These are phyloP conservation scores for Eupeodes corollae DNA, from an alignment of 1,140 invertebrate genomes.

Conservation along the genomic window DNA sequence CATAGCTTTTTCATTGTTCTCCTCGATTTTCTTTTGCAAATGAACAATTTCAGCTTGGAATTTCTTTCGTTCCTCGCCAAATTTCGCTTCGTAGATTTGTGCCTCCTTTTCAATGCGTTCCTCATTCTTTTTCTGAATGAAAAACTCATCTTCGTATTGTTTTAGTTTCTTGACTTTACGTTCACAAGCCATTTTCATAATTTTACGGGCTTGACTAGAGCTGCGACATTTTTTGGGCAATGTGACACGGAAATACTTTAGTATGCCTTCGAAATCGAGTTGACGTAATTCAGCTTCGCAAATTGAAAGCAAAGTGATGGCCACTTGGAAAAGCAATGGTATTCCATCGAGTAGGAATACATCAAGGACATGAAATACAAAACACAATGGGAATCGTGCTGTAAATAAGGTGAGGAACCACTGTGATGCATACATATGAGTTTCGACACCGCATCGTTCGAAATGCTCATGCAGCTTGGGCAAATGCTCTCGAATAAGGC, in stretches of 20 bases:
- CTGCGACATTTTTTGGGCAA: conserved; percentile 92
- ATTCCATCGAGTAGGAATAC: conserved; percentile 89
- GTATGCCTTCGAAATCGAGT: conserved; percentile 93
- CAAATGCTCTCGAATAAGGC: conserved; percentile 77
- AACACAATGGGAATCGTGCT: conserved; percentile 91
- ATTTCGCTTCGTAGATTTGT: conserved; percentile 40
- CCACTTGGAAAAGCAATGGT: conserved; percentile 92
- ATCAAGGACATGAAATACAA: conserved; percentile 96
- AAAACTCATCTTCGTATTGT: conserved; percentile 93
- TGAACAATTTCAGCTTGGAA: conserved; percentile 65
- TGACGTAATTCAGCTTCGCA: conserved; percentile 87
- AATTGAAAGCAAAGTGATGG: conserved; percentile 82
- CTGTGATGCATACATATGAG: conserved; percentile 98
- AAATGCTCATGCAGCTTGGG: conserved; percentile 86
- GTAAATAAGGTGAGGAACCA: conserved; percentile 99
- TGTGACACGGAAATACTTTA: conserved; percentile 88
- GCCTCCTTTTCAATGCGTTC: conserved; percentile 58
- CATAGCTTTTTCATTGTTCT: conserved; percentile 62
- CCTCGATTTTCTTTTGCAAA: conserved; percentile 70
- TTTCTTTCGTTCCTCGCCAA: conserved; percentile 69
- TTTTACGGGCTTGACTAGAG: conserved; percentile 74
- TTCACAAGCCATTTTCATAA: conserved; percentile 81
- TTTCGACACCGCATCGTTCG: conserved; percentile 79
- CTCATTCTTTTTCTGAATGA: conserved; percentile 65
- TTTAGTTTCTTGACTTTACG: conserved; percentile 89